Percentiles rank a stretch among this genome's conserved stretches.
phyloP scores from a whole-genome alignment of 1,140 invertebrate species.

The Nylanderia fulva region DNA sequence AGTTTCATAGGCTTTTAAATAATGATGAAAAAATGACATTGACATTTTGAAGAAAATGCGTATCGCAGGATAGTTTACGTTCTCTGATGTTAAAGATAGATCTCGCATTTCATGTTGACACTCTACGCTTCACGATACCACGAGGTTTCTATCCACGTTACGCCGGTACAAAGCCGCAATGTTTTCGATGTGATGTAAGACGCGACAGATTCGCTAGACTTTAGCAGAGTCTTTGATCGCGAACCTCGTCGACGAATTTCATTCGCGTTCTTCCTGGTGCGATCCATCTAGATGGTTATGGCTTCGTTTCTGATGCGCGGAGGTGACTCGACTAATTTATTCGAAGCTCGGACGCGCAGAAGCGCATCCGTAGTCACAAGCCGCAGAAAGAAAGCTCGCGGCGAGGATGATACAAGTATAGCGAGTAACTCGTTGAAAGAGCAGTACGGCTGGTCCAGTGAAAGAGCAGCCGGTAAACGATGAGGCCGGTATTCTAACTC shows the following conservation, averaged over 20 bases:
- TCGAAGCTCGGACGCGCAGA: conserved; percentile 65
- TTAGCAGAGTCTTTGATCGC: conserved; percentile 28
- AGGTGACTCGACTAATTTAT: conserved; percentile 81
- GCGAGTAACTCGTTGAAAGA: conserved; percentile 42
- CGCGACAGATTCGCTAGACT: conserved; percentile 12
- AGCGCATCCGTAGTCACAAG: neutral
- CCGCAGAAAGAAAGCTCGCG: conserved; percentile 15
- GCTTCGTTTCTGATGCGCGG: conserved; percentile 65
- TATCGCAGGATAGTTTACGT: neutral
- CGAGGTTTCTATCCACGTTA: conserved; percentile 8
- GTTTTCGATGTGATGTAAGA: conserved; percentile 17
- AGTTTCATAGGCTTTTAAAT: neutral
- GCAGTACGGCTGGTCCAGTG: conserved; percentile 20
- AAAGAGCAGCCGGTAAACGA: conserved; percentile 43
- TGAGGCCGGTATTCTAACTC: conserved; percentile 40
- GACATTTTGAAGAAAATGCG: neutral
- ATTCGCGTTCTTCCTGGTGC: too few relatives aligned
- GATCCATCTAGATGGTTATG: conserved; percentile 52
- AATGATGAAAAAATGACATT: neutral
- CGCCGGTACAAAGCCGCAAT: conserved; percentile 16
- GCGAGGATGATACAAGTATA: conserved; percentile 22
- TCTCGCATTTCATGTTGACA: neutral
- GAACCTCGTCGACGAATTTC: neutral
- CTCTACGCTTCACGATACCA: neutral
- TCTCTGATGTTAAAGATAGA: conserved; percentile 30